Conservation (phyloP, 1,140 invertebrate genomes). For the Drosophila kanapiae region DNA sequence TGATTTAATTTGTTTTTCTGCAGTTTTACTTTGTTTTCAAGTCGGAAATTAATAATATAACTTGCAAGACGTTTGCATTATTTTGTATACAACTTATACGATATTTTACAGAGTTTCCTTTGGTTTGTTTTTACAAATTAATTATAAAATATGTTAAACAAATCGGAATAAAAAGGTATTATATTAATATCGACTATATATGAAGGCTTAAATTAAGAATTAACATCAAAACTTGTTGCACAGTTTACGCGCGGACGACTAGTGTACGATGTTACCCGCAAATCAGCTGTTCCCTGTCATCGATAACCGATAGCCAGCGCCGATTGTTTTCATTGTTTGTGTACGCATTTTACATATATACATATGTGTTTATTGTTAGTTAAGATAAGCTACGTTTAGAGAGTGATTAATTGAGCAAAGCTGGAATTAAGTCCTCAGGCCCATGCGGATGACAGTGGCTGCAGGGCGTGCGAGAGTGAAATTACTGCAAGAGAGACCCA, state of each 20-base stretch:
- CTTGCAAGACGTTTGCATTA: too few relatives aligned
- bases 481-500: neutral
- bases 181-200: too few relatives aligned
- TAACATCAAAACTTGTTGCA: conserved; percentile 4
- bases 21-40: too few relatives aligned
- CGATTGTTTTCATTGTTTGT: conserved; percentile 37
- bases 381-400: conserved; percentile 1
- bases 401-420: neutral
- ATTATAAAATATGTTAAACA: too few relatives aligned
- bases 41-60: too few relatives aligned
- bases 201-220: neutral
- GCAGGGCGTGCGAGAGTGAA: neutral
- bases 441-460: neutral
- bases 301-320: conserved; percentile 13
- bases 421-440: neutral
- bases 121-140: too few relatives aligned
- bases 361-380: conserved; percentile 3
- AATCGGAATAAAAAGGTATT: too few relatives aligned
- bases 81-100: too few relatives aligned
- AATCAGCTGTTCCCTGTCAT: conserved; percentile 15
- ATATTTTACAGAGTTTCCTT: too few relatives aligned
- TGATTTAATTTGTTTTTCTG: too few relatives aligned
- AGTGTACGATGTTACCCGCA: neutral
- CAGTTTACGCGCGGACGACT: neutral
- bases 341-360: conserved; percentile 10